Evolutionary conservation across 2,113 vertebrate genomes (phyloP), one percentile per base, ranked within the genome.

Genomic region (Siniperca chuatsi): DNA sequence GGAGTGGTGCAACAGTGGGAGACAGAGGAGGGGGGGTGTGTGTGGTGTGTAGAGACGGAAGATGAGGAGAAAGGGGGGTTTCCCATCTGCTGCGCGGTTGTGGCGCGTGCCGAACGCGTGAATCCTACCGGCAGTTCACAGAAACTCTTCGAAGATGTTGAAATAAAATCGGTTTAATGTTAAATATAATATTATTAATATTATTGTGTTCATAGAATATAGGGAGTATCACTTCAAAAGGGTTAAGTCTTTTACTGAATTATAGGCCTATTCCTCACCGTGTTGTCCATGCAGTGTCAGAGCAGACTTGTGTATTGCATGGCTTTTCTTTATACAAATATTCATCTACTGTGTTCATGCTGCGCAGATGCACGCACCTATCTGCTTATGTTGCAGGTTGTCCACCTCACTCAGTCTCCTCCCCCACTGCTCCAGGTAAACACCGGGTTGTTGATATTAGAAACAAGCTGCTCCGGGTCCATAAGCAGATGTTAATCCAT

Each of bases 101-200:
- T 94, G 96, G 93, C 96, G 94, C 95, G 96, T 96, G 96, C 94
- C 95, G 81, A 91, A 72, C 94, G 92, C 95, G 93, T 96, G 95
- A 94, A 79, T 92, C 84, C 80, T 23, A 62, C 89, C 9, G 78
- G 57, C 82, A 58, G 72, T 66, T 54, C 79, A 3, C 10, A 3
- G 12, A 61, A 77, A 78, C 42, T 44, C 8, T 29, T 15, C 1
- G 2, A 40, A 5, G 8, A 54, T 23, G 12, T 16, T 44, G 9
- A 58, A 68, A 40, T 71, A n/a, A 54, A 68, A 40, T 0, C 0
- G 3, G 7, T 33, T 50, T n/a, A 10, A n/a, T 18, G n/a, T 18
- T 42, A 13, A 54, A 54, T 8, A 54, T 50, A 6, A 50, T 29
- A 40, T 42, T 35, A 18, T 3, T 50, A 21, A 21, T 40, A 20